A percentile compares a stretch with the other conserved stretches of the same genome.
These are phyloP conservation scores for Nymphalis c-album DNA, from an alignment of 2,888 invertebrate genomes.

Conservation along the genomic window DNA sequence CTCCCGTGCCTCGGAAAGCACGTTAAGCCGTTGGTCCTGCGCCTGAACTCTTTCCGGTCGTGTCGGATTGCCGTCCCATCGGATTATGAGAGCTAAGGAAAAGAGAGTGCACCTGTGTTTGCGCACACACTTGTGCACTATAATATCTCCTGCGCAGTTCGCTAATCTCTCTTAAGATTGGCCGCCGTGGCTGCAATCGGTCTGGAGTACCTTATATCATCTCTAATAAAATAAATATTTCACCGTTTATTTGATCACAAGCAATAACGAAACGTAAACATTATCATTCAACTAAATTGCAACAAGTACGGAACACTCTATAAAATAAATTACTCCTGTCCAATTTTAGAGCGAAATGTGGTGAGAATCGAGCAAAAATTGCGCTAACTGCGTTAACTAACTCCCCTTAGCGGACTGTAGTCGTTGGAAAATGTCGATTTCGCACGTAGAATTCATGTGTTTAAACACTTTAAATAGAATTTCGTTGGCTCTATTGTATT, in stretches of 20 bases:
- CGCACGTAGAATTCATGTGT: slow-evolving; percentile 6
- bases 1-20: no score
- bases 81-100: no score
- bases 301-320: slow-evolving; percentile 35
- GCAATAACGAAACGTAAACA: neutral
- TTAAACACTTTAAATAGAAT: slow-evolving; percentile 12
- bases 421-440: slow-evolving; percentile 13
- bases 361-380: slow-evolving; percentile 40
- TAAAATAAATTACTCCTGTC: slow-evolving; percentile 41
- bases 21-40: no score
- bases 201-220: no score
- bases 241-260: neutral
- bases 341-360: slow-evolving; percentile 38
- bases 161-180: no score
- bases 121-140: no score
- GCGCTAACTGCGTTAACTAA: slow-evolving; percentile 40
- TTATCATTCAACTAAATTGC: slow-evolving; percentile 4
- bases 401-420: slow-evolving; percentile 19
- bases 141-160: no score
- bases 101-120: no score
- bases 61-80: no score
- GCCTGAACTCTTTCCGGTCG: no score
- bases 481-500: neutral
- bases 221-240: neutral
- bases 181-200: no score